A percentile compares a stretch with the other conserved stretches of the same genome.
phyloP scores from a whole-genome alignment of 2,797 vertebrate species.

The Gymnothorax reevesii region DNA sequence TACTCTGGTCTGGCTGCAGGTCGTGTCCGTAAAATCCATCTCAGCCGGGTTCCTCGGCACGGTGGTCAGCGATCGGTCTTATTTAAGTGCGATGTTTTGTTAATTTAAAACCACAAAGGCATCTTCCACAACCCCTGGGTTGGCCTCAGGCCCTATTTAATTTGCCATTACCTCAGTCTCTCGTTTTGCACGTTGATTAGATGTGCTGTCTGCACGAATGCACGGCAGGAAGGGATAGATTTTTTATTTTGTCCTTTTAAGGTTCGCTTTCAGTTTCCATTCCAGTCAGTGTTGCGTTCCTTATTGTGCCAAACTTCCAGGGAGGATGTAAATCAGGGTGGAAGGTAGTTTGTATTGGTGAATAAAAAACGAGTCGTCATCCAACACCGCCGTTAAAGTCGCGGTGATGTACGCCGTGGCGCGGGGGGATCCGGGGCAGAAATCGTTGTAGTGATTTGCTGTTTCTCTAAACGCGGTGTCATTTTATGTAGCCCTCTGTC shows the following conservation, averaged over 20 bases:
- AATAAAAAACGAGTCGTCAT: neutral
- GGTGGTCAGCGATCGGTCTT: neutral
- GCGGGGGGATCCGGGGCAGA: neutral
- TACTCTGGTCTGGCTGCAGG: neutral
- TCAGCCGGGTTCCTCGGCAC: neutral
- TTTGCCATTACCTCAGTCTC: neutral
- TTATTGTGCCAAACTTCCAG: neutral
- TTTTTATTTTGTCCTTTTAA: neutral
- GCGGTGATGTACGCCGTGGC: neutral
- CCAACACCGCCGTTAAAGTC: neutral
- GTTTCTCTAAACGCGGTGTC: neutral
- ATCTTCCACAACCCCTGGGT: neutral
- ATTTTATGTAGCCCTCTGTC: neutral
- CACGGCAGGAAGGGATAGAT: neutral
- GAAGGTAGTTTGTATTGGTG: neutral
- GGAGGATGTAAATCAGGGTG: neutral
- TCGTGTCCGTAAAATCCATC: neutral
- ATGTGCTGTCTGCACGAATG: neutral
- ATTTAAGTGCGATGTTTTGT: constrained; percentile 13
- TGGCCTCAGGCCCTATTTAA: neutral
- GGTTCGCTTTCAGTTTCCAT: neutral
- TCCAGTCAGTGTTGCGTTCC: neutral
- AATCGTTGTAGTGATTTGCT: neutral
- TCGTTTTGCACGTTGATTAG: neutral
- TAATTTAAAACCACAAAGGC: neutral